Base-by-base conservation (phyloP, 2,888 invertebrate genomes). In the Tetanocera ferruginea region DNA sequence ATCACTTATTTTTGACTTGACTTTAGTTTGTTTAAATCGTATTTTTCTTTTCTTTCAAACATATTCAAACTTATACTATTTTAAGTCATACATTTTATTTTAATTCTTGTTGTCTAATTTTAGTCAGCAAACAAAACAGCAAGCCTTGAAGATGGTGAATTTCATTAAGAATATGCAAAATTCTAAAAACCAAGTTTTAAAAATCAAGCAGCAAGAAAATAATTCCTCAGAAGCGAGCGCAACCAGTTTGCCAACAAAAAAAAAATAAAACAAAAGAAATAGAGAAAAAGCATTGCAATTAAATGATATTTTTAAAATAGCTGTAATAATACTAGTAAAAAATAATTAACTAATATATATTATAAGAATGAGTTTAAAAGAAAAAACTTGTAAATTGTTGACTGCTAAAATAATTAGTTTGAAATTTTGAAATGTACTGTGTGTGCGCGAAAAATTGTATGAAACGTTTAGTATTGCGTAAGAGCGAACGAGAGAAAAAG, bases 71-170 rank as follows among this genome's bases (percentile, higher is more conserved):
- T 37, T 43, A 11, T 11, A n/a, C n/a, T 11, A 43, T 14, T 43
- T 43, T 43, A 43, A 43, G 14, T 1, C 5, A 64, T 34, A n/a
- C n/a, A 34, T 14, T 34, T 17, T n/a, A 57, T 64, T 64, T 34
- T 64, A 17, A 64, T 64, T 19, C 23, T 5, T 55, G 55, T 9
- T 55, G 55, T 55, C 64, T 72, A 62, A 70, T 76, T 76, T 71
- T 71, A 76, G 71, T 76, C 49, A 71, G 31, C 23, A 70, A 74
- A 55, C 19, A 71, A 66, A 51, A 64, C n/a, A 17, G 28, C 69
- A 17, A 71, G n/a, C n/a, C n/a, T n/a, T n/a, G 23, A 76, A 64
- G 71, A 66, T 76, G 52, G 72, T 62, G 70, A 71, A 34, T 23
- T 52, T 74, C 19, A 71, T 60, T 11, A 28, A 60, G 28, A 60